These are phyloP conservation scores for Buathra laborator DNA, from an alignment of 2,888 invertebrate species.

Conservation along the genomic window DNA sequence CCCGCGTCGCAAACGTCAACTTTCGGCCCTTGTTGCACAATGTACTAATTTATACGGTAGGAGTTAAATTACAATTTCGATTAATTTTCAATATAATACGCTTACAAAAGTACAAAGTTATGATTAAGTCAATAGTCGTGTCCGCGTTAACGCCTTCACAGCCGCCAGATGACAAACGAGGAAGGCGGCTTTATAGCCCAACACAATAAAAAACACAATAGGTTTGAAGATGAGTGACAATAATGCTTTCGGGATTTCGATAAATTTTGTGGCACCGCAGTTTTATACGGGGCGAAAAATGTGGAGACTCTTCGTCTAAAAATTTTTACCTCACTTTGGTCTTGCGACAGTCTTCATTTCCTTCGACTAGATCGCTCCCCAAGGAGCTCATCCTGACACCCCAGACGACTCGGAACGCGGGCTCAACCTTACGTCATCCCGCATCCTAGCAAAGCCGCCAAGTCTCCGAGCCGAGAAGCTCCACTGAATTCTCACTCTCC, in stretches of 20 bases:
- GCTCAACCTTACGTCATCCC: slow-evolving; percentile 38
- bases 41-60: too few relatives aligned
- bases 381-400: slow-evolving; percentile 43
- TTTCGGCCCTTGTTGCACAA: too few relatives aligned
- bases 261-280: background rate
- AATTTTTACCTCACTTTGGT: slow-evolving; percentile 13
- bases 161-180: too few relatives aligned
- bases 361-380: slow-evolving; percentile 43
- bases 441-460: slow-evolving; percentile 47
- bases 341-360: slow-evolving; percentile 45
- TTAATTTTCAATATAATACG: too few relatives aligned
- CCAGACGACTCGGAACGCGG: slow-evolving; percentile 32
- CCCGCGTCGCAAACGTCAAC: too few relatives aligned
- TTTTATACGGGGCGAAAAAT: slow-evolving; percentile 11
- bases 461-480: slow-evolving; percentile 32
- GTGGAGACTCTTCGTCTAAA: background rate
- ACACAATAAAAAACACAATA: background rate
- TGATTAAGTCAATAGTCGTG: too few relatives aligned
- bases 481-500: slow-evolving; percentile 40
- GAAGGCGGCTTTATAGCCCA: background rate
- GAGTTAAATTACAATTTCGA: too few relatives aligned
- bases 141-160: too few relatives aligned
- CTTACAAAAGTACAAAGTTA: too few relatives aligned
- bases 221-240: background rate
- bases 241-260: background rate